Percentiles rank a stretch among this genome's conserved stretches.
phyloP scores from a whole-genome alignment of 2,113 vertebrate species.

The Actinemys pallida region DNA sequence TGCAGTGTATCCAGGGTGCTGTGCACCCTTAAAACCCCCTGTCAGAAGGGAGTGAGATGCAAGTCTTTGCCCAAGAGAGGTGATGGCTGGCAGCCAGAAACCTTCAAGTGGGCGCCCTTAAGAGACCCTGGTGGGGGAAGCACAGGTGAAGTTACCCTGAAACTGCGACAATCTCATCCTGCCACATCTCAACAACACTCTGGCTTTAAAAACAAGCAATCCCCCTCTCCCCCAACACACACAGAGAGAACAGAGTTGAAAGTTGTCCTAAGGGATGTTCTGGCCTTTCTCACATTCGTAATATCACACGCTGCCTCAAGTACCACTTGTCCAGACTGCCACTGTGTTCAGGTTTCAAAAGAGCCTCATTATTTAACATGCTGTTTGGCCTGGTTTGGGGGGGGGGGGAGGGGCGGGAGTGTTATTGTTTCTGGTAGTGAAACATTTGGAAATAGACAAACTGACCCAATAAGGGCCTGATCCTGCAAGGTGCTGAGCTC shows the following conservation, averaged over 20 bases:
- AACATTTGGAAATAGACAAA: too few species aligned
- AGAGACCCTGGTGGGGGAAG: background rate
- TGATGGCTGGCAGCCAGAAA: background rate
- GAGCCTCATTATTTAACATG: slow-evolving; percentile 7
- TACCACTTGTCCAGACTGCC: background rate
- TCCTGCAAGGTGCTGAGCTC: background rate
- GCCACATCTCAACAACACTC: background rate
- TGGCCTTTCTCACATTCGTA: background rate
- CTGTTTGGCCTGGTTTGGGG: too few species aligned
- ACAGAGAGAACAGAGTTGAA: background rate
- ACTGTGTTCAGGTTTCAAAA: background rate
- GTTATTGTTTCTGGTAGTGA: too few species aligned
- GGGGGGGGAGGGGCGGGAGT: too few species aligned
- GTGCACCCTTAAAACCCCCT: background rate
- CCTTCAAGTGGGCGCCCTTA: background rate
- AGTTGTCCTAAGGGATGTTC: background rate
- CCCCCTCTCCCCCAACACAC: slow-evolving; percentile 6
- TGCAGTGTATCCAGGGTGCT: background rate
- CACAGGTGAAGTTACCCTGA: background rate
- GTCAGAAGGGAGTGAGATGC: background rate
- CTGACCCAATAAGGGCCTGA: background rate
- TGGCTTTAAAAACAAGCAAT: slow-evolving; percentile 32
- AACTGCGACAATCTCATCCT: background rate
- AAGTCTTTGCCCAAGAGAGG: too few species aligned
- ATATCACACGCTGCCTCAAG: rapidly evolving